These are phyloP conservation scores for Sturmia bella DNA, from an alignment of 2,888 invertebrate species.

Conservation along the genomic window DNA sequence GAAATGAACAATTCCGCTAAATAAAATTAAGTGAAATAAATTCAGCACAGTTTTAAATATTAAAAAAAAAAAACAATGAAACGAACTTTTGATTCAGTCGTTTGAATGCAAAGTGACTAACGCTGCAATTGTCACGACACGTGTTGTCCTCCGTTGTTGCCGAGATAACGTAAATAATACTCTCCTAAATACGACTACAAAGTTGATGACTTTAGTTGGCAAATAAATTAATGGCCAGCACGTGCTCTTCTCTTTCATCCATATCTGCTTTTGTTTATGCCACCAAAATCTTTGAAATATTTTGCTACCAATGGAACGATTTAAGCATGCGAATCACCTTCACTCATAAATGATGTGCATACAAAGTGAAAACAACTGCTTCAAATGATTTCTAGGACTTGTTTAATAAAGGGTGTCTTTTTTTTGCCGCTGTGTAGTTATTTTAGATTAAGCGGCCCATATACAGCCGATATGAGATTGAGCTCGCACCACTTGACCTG, in stretches of 20 bases:
- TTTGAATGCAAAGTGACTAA: slow-evolving; percentile 70
- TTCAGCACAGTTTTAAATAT: slow-evolving; percentile 62
- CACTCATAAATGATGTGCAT: neutral
- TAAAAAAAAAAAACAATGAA: slow-evolving; percentile 46
- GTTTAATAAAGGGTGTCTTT: neutral
- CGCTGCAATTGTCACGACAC: slow-evolving; percentile 59
- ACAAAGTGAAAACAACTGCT: slow-evolving; percentile 15
- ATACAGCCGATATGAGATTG: no score
- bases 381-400: slow-evolving; percentile 11
- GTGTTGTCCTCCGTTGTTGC: slow-evolving; percentile 58
- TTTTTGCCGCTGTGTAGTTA: neutral
- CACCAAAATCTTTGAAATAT: slow-evolving; percentile 44
- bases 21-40: slow-evolving; percentile 62
- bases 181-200: slow-evolving; percentile 57
- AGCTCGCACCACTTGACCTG: no score
- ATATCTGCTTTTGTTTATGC: slow-evolving; percentile 26
- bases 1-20: slow-evolving; percentile 62
- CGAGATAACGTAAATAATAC: slow-evolving; percentile 61
- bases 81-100: slow-evolving; percentile 41
- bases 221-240: slow-evolving; percentile 80
- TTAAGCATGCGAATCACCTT: slow-evolving; percentile 22
- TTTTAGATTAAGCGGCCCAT: no score
- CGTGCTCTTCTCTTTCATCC: slow-evolving; percentile 72
- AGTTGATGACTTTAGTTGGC: slow-evolving; percentile 70
- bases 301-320: slow-evolving; percentile 22